phyloP scores from a whole-genome alignment of 2,113 vertebrate genomes.

The Charina bottae region DNA sequence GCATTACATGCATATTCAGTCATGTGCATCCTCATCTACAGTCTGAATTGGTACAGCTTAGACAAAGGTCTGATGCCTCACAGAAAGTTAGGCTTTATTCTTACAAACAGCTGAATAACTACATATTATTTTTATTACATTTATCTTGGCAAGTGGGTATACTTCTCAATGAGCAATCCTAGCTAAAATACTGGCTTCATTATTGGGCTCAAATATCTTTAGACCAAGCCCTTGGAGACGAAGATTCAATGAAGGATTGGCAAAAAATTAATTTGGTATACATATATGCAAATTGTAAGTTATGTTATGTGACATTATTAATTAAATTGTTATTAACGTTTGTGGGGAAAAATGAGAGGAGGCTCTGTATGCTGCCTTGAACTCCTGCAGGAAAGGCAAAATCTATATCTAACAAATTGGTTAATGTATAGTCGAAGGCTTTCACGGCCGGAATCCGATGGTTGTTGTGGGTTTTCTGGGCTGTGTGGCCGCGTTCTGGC shows the following conservation, averaged over 20 bases:
- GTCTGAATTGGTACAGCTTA: not conserved
- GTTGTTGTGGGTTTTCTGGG: too few species aligned
- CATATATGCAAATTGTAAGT: not conserved
- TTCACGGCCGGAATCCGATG: too few species aligned
- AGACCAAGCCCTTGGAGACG: not conserved
- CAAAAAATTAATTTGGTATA: not conserved
- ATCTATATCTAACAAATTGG: not conserved
- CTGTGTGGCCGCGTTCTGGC: too few species aligned
- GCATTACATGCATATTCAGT: not conserved
- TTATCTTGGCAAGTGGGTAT: not conserved
- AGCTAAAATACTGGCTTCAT: not conserved
- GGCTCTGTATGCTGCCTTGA: not conserved
- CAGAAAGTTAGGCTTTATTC: not conserved
- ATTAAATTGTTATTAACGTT: not conserved
- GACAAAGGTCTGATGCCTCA: not conserved
- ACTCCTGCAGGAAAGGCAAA: not conserved
- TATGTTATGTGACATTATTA: not conserved
- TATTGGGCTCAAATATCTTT: not conserved
- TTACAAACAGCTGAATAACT: not conserved
- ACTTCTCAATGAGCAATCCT: not conserved
- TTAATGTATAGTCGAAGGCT: too few species aligned
- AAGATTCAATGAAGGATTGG: not conserved
- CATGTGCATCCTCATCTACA: not conserved
- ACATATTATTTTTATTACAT: not conserved
- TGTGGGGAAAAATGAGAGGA: not conserved